Conservation (phyloP, 2,797 vertebrate genomes). For the Heterohyrax brucei region DNA sequence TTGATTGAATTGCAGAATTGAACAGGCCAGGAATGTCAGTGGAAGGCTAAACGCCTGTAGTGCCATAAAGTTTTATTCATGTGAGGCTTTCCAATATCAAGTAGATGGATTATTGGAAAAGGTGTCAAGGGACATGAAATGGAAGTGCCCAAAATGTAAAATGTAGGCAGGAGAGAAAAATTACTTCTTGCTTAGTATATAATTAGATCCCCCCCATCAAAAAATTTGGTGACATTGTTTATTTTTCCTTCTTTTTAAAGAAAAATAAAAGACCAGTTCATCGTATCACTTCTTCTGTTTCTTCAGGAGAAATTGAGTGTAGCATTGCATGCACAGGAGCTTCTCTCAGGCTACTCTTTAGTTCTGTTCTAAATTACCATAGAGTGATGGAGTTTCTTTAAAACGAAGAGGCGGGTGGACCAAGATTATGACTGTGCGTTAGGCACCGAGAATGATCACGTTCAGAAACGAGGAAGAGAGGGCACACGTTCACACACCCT, state of each 20-base stretch:
- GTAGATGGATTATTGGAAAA: slow-evolving; percentile 93
- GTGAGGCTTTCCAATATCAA: slow-evolving; percentile 93
- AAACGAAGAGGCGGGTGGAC: slow-evolving; percentile 27
- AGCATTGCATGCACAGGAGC: slow-evolving; percentile 75
- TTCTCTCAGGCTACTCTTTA: slow-evolving; percentile 27
- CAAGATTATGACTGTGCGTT: slow-evolving; percentile 78
- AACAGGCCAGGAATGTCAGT: slow-evolving; percentile 93
- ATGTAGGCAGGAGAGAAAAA: slow-evolving; percentile 89
- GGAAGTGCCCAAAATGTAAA: slow-evolving; percentile 90
- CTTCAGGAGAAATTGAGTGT: slow-evolving; percentile 41
- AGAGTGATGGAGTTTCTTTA: background rate
- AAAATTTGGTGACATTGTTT: slow-evolving; percentile 82
- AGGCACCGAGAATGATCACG: slow-evolving; percentile 84
- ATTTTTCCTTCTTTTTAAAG: slow-evolving; percentile 75
- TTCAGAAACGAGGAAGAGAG: slow-evolving; percentile 84
- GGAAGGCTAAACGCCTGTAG: slow-evolving; percentile 93
- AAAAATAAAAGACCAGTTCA: slow-evolving; percentile 15
- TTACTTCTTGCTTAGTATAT: slow-evolving; percentile 89
- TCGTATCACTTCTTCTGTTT: slow-evolving; percentile 65
- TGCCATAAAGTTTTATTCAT: slow-evolving; percentile 94
- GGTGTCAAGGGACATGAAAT: slow-evolving; percentile 92
- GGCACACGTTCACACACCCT: slow-evolving; percentile 80
- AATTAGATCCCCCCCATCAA: slow-evolving; percentile 86
- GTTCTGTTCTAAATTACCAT: slow-evolving; percentile 77
- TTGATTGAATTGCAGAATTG: slow-evolving; percentile 94